A percentile compares a stretch with the other conserved stretches of the same genome.
phyloP scores from a whole-genome alignment of 2,797 vertebrate genomes.

The Rhadinocentrus ornatus region DNA sequence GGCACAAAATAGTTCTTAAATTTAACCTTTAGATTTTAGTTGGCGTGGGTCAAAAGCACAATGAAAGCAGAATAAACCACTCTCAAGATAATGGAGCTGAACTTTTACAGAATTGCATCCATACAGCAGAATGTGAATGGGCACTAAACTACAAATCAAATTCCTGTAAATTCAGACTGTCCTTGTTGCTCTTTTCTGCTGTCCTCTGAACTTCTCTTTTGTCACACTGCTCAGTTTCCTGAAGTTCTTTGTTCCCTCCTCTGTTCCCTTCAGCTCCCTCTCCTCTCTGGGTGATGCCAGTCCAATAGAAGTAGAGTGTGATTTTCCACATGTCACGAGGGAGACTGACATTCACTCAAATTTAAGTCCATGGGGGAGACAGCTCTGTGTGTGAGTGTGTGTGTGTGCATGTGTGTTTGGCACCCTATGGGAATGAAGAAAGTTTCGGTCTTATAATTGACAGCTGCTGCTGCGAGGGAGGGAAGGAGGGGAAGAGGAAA shows the following conservation, averaged over 20 bases:
- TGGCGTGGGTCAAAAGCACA: neutral
- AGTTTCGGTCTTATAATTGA: conserved; percentile 75
- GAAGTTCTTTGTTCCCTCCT: conserved; percentile 47
- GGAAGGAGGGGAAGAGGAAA: conserved; percentile 19
- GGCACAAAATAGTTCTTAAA: neutral
- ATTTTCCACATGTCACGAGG: conserved; percentile 67
- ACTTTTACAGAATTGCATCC: conserved; percentile 7
- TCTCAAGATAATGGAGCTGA: conserved; percentile 1
- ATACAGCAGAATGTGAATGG: conserved; percentile 12
- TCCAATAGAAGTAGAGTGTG: conserved; percentile 59
- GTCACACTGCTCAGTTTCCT: conserved; percentile 46
- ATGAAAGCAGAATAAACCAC: neutral
- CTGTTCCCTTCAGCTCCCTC: conserved; percentile 29
- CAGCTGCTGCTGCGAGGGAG: conserved; percentile 73
- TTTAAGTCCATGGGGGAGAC: conserved; percentile 66
- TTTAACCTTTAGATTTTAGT: neutral
- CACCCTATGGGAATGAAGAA: conserved; percentile 70
- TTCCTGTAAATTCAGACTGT: conserved; percentile 35
- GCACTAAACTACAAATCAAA: conserved; percentile 15
- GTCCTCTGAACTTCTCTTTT: conserved; percentile 43
- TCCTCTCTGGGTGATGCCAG: conserved; percentile 62
- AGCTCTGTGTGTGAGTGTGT: conserved; percentile 38
- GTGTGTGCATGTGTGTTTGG: conserved; percentile 21
- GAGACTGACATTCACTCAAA: conserved; percentile 70
- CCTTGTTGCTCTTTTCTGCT: conserved; percentile 29